A percentile compares a stretch with the other conserved stretches of the same genome.
These are phyloP conservation scores for Acestrorhynchus altus DNA, from an alignment of 2,797 vertebrate species.

Conservation along the genomic window DNA sequence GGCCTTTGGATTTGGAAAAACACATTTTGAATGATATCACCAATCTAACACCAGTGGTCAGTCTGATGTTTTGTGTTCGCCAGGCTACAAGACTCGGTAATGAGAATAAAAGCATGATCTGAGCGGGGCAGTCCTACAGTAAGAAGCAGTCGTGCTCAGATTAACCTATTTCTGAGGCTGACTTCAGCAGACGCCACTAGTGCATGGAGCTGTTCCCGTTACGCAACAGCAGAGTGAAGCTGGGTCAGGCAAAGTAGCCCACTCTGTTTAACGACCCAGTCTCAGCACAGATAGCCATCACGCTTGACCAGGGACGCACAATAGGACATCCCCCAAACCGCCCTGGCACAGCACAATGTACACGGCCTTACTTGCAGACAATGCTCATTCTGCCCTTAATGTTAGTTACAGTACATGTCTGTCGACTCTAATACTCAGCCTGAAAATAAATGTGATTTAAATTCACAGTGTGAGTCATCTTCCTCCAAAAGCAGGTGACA, in stretches of 20 bases:
- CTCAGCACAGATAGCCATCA: slow-evolving; percentile 35
- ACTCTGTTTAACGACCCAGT: slow-evolving; percentile 34
- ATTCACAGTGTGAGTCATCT: slow-evolving; percentile 1
- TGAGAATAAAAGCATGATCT: not conserved
- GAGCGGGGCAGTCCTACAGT: not conserved
- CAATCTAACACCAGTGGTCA: not conserved
- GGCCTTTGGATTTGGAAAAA: too few species aligned
- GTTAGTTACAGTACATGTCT: not conserved
- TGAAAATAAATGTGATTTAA: not conserved
- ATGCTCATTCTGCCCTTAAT: not conserved
- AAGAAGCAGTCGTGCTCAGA: slow-evolving; percentile 8
- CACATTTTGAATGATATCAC: not conserved
- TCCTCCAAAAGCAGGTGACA: not conserved
- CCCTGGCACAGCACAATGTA: not conserved
- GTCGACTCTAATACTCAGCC: not conserved
- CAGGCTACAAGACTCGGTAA: not conserved
- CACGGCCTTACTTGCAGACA: not conserved
- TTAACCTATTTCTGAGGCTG: slow-evolving; percentile 30
- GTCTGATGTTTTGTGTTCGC: not conserved
- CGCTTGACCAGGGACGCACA: slow-evolving; percentile 18
- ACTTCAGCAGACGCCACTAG: slow-evolving; percentile 11
- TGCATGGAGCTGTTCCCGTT: slow-evolving; percentile 25
- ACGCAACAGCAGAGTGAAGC: slow-evolving; percentile 43
- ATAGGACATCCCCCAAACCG: not conserved
- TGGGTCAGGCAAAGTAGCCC: slow-evolving; percentile 30